Conservation (phyloP, 2,797 vertebrate species). For the Bradypodion pumilum region DNA sequence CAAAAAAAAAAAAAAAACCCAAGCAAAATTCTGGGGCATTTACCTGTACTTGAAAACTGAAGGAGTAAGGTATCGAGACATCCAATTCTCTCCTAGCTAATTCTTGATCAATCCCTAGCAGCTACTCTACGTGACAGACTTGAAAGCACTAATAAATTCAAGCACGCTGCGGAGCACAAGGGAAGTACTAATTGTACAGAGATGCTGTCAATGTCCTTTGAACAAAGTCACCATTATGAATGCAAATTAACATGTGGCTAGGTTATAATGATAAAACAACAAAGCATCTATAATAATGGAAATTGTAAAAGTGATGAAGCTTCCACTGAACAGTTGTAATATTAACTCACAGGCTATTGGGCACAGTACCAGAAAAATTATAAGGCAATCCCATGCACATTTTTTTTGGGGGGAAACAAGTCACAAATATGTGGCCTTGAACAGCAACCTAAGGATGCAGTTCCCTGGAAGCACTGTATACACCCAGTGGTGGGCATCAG, state of each 20-base stretch:
- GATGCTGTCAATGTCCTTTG: neutral
- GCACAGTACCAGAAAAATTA: neutral
- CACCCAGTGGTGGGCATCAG: too few species aligned
- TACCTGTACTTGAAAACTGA: conserved; percentile 12
- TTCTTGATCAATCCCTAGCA: conserved; percentile 20
- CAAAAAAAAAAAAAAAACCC: neutral
- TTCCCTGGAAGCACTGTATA: too few species aligned
- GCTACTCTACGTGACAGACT: neutral
- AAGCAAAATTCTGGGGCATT: neutral
- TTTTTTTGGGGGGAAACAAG: neutral
- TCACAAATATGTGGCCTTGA: neutral
- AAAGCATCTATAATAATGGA: neutral
- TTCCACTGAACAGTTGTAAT: neutral
- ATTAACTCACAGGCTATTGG: neutral
- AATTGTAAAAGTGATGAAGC: neutral
- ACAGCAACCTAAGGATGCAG: neutral
- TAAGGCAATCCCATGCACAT: neutral
- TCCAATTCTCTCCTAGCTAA: neutral
- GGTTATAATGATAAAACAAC: neutral
- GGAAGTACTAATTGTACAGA: conserved; percentile 6
- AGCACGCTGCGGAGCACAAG: neutral
- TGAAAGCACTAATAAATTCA: conserved; percentile 24
- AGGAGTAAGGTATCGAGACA: conserved; percentile 12
- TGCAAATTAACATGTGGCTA: conserved; percentile 2
- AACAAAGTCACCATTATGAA: neutral